Conservation (phyloP, 2,113 vertebrate genomes). For the Anarhynchus alexandrinus region DNA sequence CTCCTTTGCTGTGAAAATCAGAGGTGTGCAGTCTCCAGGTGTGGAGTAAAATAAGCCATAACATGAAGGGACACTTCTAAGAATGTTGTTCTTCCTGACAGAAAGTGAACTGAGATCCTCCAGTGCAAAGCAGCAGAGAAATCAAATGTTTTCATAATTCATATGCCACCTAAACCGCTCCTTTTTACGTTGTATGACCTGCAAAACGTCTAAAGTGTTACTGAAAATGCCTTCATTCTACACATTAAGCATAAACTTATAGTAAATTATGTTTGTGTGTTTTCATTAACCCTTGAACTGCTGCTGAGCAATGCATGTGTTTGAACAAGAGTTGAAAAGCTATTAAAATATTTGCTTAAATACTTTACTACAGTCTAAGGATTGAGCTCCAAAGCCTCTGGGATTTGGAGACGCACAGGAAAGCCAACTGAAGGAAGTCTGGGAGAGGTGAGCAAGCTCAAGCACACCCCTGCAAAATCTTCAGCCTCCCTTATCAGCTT, state of each 20-base stretch:
- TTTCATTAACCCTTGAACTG: slow-evolving; percentile 52
- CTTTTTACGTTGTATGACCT: neutral
- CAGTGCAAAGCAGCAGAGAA: neutral
- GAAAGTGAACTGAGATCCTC: neutral
- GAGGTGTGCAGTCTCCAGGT: neutral
- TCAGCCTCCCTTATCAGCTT: slow-evolving; percentile 20
- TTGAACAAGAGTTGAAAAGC: slow-evolving; percentile 45
- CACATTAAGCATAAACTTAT: neutral
- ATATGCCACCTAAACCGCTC: neutral
- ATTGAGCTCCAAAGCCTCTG: slow-evolving; percentile 10
- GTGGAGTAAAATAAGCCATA: neutral
- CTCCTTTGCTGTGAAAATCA: neutral
- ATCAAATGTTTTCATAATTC: neutral
- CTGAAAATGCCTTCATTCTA: slow-evolving; percentile 5
- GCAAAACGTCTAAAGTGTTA: neutral
- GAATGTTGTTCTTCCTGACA: neutral
- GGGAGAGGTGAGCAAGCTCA: slow-evolving; percentile 3
- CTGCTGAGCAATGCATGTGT: slow-evolving; percentile 7
- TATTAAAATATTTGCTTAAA: slow-evolving; percentile 60
- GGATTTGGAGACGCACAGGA: neutral
- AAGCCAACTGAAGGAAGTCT: slow-evolving; percentile 22
- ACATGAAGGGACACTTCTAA: neutral
- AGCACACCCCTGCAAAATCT: slow-evolving; percentile 11
- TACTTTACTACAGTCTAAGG: neutral
- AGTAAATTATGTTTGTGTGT: slow-evolving; percentile 5